phyloP scores from a whole-genome alignment of 2,888 invertebrate genomes.

The Rhodophaea formosa region DNA sequence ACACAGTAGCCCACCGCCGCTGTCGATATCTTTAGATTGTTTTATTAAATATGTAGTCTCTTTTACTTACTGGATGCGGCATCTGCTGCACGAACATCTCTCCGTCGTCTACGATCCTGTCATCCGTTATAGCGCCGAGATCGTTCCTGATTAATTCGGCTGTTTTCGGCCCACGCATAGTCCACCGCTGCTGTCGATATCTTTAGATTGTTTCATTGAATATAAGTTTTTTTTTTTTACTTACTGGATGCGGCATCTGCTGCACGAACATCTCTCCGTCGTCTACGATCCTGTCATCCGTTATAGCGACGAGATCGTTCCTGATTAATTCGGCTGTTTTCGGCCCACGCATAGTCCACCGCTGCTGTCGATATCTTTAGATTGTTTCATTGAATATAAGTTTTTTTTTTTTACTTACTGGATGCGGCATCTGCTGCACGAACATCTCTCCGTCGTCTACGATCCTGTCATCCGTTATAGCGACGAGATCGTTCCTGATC shows the following conservation, averaged over 20 bases:
- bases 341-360: slow-evolving; percentile 61
- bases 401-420: slow-evolving; percentile 42
- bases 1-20: no score
- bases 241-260: slow-evolving; percentile 60
- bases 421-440: slow-evolving; percentile 57
- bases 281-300: slow-evolving; percentile 59
- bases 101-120: background rate
- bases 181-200: no score
- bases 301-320: slow-evolving; percentile 54
- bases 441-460: slow-evolving; percentile 59
- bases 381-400: no score
- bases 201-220: no score
- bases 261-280: slow-evolving; percentile 55
- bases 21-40: no score
- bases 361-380: slow-evolving; percentile 69
- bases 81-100: background rate
- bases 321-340: slow-evolving; percentile 33
- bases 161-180: no score
- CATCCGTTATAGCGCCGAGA: background rate
- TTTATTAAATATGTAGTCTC: no score
- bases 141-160: background rate
- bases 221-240: no score
- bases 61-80: background rate
- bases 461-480: slow-evolving; percentile 65
- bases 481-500: slow-evolving; percentile 44